Evolutionary conservation across 2,888 invertebrate species (phyloP).

Genomic region (Dasysyrphus tricinctus): DNA sequence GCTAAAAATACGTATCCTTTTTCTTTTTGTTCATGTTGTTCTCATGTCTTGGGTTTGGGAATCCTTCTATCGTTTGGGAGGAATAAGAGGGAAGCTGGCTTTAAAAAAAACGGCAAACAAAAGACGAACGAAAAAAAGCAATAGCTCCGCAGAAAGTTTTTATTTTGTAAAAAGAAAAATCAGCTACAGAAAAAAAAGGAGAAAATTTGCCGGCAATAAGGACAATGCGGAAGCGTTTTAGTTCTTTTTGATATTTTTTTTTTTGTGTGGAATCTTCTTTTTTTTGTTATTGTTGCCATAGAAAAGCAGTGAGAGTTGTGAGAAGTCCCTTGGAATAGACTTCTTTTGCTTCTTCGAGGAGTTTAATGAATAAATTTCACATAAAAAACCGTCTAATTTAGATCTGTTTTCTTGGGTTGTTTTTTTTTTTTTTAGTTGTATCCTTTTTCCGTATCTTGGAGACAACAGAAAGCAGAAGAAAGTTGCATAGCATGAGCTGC

Average conservation of each 20-base stretch:
- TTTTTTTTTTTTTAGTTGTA: conserved; percentile 1
- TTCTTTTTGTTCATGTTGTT: conserved; percentile 58
- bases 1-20: conserved; percentile 52
- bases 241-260: conserved; percentile 44
- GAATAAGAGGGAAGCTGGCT: background rate
- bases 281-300: conserved; percentile 7
- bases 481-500: conserved; percentile 10
- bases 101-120: conserved; percentile 17
- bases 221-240: conserved; percentile 75
- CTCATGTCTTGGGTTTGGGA: conserved; percentile 52
- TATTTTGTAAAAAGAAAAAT: conserved; percentile 47
- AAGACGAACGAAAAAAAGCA: conserved; percentile 48
- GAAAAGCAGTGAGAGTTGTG: conserved; percentile 28
- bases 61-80: conserved; percentile 30
- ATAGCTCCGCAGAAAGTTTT: conserved; percentile 54
- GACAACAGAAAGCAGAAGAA: conserved; percentile 27
- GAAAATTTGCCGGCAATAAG: conserved; percentile 70
- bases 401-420: conserved; percentile 65
- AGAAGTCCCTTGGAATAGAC: conserved; percentile 65
- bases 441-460: conserved; percentile 25
- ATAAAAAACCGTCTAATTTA: conserved; percentile 74
- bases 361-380: conserved; percentile 75
- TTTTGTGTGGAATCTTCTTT: conserved; percentile 16
- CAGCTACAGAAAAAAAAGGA: conserved; percentile 39
- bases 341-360: conserved; percentile 58